Evolutionary conservation across 2,113 vertebrate species (phyloP), one percentile per base, ranked within the genome.

Genomic region (Pipa parva): DNA sequence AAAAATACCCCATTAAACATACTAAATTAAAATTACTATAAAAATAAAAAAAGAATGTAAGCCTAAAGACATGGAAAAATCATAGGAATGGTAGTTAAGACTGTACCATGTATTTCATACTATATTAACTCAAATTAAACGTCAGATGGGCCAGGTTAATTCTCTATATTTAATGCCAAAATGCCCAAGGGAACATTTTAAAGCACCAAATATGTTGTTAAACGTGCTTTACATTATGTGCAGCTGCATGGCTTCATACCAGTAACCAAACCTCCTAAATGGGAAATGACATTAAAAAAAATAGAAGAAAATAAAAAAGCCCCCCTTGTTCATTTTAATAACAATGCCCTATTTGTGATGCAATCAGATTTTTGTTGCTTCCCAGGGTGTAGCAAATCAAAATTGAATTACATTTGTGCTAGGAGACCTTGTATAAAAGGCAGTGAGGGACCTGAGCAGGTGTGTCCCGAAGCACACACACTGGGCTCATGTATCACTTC

Each of bases 81-180:
- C 48, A 71, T 77, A 75, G 80, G 75, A 84, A 79, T 80, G 15
- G 58, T 75, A 76, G 75, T 81, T 73, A 71, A 84, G 80, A 85
- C 51, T 75, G 73, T 77, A 83, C 76, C 75, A 77, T 75, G 84
- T 80, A 81, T 83, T 89, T 87, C 84, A 86, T 81, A 77, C 82
- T 78, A 84, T 84, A 81, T 77, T 85, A 83, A 83, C 78, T 87
- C 75, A 82, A 83, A 84, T 81, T 80, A 81, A 85, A 85, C 76
- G 84, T 89, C 84, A 88, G 83, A 88, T 82, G 82, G 82, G 75
- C 77, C 20, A 58, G 80, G 85, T 88, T 88, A 87, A 83, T 88
- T 87, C 77, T 80, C 86, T 83, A 86, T 86, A 85, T 88, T 89
- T 83, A 85, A 89, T 88, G 85, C 87, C 86, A 87, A 88, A 86